These are phyloP conservation scores for Schizopygopsis pylzovi DNA, from an alignment of 2,797 vertebrate genomes.

Conservation along the genomic window DNA sequence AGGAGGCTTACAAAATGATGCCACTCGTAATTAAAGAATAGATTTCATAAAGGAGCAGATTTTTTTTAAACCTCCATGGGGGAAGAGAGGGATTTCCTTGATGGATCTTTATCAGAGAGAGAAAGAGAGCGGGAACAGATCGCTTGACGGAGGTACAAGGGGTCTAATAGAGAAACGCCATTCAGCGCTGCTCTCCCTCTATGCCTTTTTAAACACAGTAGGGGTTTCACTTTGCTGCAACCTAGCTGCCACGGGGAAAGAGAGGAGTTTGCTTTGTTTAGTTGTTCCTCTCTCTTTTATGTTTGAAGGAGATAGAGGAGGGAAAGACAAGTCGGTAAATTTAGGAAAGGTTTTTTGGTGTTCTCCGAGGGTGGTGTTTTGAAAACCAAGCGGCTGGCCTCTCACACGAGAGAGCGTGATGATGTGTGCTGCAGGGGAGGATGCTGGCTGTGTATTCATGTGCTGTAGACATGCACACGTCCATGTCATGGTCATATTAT, in stretches of 20 bases:
- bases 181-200: constrained; percentile 51
- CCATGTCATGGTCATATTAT: constrained; percentile 13
- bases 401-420: constrained; percentile 12
- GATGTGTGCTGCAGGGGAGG: constrained; percentile 39
- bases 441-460: constrained; percentile 36
- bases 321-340: constrained; percentile 23
- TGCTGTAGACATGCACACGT: constrained; percentile 37
- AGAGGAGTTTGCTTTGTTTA: constrained; percentile 48
- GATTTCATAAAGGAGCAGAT: constrained; percentile 59
- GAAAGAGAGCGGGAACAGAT: constrained; percentile 17
- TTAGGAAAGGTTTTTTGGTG: constrained; percentile 33
- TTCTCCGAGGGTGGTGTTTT: constrained; percentile 30
- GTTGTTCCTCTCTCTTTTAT: constrained; percentile 35
- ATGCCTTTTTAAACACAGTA: constrained; percentile 50
- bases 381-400: constrained; percentile 29
- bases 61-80: constrained; percentile 15
- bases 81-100: constrained; percentile 48
- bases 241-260: constrained; percentile 43
- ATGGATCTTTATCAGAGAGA: constrained; percentile 52
- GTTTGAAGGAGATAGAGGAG: constrained; percentile 48
- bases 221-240: constrained; percentile 56
- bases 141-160: constrained; percentile 49
- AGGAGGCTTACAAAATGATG: constrained; percentile 61
- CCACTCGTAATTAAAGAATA: constrained; percentile 66
- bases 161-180: constrained; percentile 56